Conservation (phyloP, 2,888 invertebrate species). For the Leucoma salicis region DNA sequence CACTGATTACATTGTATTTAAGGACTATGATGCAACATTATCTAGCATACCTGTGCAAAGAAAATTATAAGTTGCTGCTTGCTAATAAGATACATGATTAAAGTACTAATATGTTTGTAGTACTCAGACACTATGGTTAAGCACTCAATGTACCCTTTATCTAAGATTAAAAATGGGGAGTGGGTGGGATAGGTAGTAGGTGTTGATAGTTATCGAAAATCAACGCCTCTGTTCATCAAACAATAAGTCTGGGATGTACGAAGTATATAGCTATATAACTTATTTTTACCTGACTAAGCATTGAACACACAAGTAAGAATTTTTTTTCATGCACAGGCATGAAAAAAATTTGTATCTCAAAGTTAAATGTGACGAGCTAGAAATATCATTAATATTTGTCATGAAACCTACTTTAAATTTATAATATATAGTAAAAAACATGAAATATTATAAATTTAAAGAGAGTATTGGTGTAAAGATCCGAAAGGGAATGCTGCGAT, state of each 20-base stretch:
- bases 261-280: no score
- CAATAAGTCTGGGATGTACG: conserved; percentile 22
- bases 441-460: no score
- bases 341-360: no score
- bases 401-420: no score
- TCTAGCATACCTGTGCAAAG: neutral
- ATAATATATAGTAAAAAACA: no score
- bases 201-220: conserved; percentile 40
- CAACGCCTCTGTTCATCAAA: conserved; percentile 22
- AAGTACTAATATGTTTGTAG: conserved; percentile 31
- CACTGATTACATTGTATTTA: conserved; percentile 31
- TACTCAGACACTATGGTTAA: conserved; percentile 63
- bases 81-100: conserved; percentile 6
- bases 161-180: conserved; percentile 76
- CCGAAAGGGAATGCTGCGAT: no score
- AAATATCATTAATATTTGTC: no score
- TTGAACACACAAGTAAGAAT: no score
- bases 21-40: conserved; percentile 37
- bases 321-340: no score
- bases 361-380: no score
- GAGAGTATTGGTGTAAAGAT: no score
- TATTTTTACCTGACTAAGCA: no score
- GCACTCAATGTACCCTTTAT: conserved; percentile 79
- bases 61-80: conserved; percentile 8
- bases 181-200: conserved; percentile 40